phyloP scores from a whole-genome alignment of 2,113 vertebrate species.

The Boleophthalmus pectinirostris region DNA sequence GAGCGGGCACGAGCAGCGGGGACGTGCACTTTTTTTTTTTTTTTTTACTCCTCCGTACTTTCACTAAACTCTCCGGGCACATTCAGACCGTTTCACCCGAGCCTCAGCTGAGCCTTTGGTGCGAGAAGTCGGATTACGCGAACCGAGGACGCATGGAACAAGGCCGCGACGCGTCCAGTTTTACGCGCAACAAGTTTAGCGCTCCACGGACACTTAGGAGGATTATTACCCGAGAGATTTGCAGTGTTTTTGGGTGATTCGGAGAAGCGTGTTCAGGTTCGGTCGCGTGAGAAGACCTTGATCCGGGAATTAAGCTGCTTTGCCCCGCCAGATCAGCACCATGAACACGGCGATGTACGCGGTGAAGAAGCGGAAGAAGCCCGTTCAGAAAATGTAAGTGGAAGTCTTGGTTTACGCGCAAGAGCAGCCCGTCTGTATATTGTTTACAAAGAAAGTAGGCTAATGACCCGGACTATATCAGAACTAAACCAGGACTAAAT shows the following conservation, averaged over 20 bases:
- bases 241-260: not conserved
- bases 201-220: not conserved
- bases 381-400: conserved; percentile 2
- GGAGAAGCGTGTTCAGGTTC: not conserved
- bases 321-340: not conserved
- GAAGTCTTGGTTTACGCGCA: not conserved
- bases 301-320: not conserved
- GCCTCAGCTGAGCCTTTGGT: not conserved
- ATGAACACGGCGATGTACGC: conserved; percentile 2
- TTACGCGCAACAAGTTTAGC: not conserved
- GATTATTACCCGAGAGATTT: not conserved
- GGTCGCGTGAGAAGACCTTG: not conserved
- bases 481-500: not conserved
- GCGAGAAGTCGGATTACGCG: too few relatives aligned
- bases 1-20: not conserved
- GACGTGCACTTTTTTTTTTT: not conserved
- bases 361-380: not conserved
- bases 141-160: not conserved
- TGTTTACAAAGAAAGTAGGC: not conserved
- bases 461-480: not conserved
- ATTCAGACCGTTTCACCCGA: not conserved
- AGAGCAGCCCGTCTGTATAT: not conserved
- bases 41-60: not conserved
- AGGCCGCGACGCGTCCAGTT: not conserved
- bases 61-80: not conserved